Base-by-base conservation (phyloP, 2,797 vertebrate species). In the Orestias chungarensis region DNA sequence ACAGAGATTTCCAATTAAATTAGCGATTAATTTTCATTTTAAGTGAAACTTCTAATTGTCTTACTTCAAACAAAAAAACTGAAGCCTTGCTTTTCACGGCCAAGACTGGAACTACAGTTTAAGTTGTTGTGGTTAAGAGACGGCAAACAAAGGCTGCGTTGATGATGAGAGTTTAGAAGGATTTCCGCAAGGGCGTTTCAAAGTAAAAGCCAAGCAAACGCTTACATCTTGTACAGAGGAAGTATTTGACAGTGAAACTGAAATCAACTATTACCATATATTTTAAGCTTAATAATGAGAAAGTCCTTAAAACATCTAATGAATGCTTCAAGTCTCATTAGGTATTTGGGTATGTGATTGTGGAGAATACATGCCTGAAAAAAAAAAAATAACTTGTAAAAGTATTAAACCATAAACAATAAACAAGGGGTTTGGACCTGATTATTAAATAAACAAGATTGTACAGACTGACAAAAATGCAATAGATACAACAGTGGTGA, bases 151-250 rank as follows among this genome's bases (percentile, higher is more conserved):
- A 62, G 59, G 35, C 23, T 25, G 15, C 6, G 57, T 38, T 61
- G 57, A 61, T 61, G 4, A 15, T n/a, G 67, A 38, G 17, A 64
- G 29, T n/a, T 12, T 4, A 67, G 40, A 1, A 66, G 14, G 35
- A 50, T 50, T 65, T 79, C 78, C 54, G 25, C 15, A 15, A 2
- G 14, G 0, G 3, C 23, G 35, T 81, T 75, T 84, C 83, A 87
- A 82, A 90, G 17, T 89, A 90, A 88, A 86, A 65, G 31, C 31
- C 35, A 20, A 11, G 12, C 6, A 31, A 47, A 18, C 17, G 2
- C 17, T 35, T 49, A n/a, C 2, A 8, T 49, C 49, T 49, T 47
- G 23, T 3, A 33, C 20, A 1, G 15, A 27, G 15, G 27, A 6
- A 23, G 27, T 23, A 10, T 25, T 44, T 33, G 14, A 42, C 8